Evolutionary conservation across 1,140 invertebrate genomes (phyloP), one percentile per base, ranked within the genome.

Genomic region (Hyles vespertilio): DNA sequence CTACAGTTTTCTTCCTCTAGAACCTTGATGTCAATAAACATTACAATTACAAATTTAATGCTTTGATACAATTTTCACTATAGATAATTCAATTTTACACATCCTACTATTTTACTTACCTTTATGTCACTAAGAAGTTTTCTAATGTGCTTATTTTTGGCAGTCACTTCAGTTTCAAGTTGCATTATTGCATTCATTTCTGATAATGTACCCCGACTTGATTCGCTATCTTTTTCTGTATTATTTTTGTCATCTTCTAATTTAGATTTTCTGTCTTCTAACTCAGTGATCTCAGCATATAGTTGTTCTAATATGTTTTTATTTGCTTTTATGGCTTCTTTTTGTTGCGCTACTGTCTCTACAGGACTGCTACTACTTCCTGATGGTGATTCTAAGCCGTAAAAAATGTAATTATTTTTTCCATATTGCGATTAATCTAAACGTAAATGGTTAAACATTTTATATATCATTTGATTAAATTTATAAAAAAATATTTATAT

Each of bases 121-220:
- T 94, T 92, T 48, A 94, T 87, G 73, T 94, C 93, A 50, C 74
- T 76, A 34, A 94, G 79, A 3, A 94, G 78, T 71, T 92, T 92
- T 58, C 91, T 91, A 22, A 94, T 93, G 70, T 94, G 93, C 66
- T 90, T 91, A 79, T 94, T 94, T 77, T 93, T 94, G 56, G 89
- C 88, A 44, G 90, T 84, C 5, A 93, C 65, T 51, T 89, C 79
- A 59, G 92, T 90, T 61, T 91, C 86, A 12, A 92, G 72, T 60
- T 92, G 89, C 48, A 84, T 85, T 6, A 81, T 69, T 6, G 74
- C 68, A 62, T 86, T 81, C 49, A 89, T 72, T 72, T 89, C 84
- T 5, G 88, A 85, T 40, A 89, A 56, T 5, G 77, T 75, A 63
- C 90, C 84, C n/a, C 87, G 70, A 69, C 91, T 90, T 5, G 90